Conservation (phyloP, 1,140 invertebrate genomes). For the Holcopasites calliopsidis region DNA sequence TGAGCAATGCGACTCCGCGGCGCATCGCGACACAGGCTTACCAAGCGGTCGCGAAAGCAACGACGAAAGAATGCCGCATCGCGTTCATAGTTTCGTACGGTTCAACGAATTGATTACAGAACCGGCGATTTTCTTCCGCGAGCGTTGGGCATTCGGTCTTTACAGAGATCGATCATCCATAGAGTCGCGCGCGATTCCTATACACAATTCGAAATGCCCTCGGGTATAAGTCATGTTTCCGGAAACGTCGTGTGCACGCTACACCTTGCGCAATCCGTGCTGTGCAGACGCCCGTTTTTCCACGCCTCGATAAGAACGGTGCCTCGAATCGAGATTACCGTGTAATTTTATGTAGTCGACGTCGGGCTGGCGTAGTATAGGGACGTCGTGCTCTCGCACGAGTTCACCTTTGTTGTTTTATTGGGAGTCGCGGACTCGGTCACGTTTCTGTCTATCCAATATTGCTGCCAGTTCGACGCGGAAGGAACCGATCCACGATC, state of each 20-base stretch:
- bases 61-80: neutral
- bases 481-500: slow-evolving; percentile 45
- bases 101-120: neutral
- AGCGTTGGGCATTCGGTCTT: neutral
- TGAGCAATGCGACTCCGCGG: too few relatives aligned
- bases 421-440: neutral
- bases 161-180: slow-evolving; percentile 43
- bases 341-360: slow-evolving; percentile 45
- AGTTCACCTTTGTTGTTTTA: slow-evolving; percentile 27
- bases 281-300: slow-evolving; percentile 28
- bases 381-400: slow-evolving; percentile 10
- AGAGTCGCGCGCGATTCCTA: neutral
- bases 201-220: slow-evolving; percentile 16
- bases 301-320: slow-evolving; percentile 50
- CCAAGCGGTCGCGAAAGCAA: neutral
- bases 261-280: slow-evolving; percentile 9
- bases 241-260: slow-evolving; percentile 31
- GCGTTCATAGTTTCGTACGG: neutral
- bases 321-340: slow-evolving; percentile 48
- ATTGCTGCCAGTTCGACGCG: slow-evolving; percentile 26
- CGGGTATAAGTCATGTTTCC: slow-evolving; percentile 18
- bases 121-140: slow-evolving; percentile 20
- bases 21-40: neutral
- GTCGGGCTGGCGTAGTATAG: neutral
- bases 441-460: slow-evolving; percentile 12